These are phyloP conservation scores for Montipora cactus DNA, from an alignment of 64 coral and sea anemone species.

Conservation along the genomic window DNA sequence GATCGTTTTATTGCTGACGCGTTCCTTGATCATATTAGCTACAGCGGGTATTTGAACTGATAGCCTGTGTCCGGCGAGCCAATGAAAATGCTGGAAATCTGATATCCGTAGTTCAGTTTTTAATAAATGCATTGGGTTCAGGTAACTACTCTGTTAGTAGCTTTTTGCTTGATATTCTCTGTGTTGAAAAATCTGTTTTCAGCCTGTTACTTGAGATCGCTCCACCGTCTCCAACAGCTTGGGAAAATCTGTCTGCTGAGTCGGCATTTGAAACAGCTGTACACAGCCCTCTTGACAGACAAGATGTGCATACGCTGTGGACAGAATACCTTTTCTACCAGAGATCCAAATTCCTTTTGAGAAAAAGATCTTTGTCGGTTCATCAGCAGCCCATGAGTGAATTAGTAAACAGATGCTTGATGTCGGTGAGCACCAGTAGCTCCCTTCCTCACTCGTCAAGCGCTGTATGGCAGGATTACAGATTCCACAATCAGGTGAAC, in stretches of 20 bases:
- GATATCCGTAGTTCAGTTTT: too few species aligned
- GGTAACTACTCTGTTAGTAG: neutral
- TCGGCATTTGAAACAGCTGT: slow-evolving; percentile 89
- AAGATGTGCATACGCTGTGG: slow-evolving; percentile 76
- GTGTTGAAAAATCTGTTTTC: neutral
- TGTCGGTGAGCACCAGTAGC: slow-evolving; percentile 69
- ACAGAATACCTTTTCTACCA: slow-evolving; percentile 92
- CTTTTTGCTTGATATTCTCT: neutral
- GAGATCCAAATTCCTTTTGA: slow-evolving; percentile 45
- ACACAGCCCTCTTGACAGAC: slow-evolving; percentile 76
- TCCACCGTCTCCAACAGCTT: slow-evolving; percentile 7
- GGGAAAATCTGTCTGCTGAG: slow-evolving; percentile 38
- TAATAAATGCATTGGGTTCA: neutral
- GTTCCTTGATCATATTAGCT: too few species aligned
- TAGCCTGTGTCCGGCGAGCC: too few species aligned
- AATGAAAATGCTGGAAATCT: too few species aligned
- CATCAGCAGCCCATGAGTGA: slow-evolving; percentile 69
- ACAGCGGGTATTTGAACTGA: too few species aligned
- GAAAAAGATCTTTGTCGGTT: neutral
- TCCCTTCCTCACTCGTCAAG: slow-evolving; percentile 72
- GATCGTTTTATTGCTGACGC: too few species aligned
- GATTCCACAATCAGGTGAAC: slow-evolving; percentile 93
- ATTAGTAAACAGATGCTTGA: slow-evolving; percentile 83
- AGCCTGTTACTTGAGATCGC: slow-evolving; percentile 88
- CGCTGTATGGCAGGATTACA: slow-evolving; percentile 85